These are phyloP conservation scores for Saturnia japonica DNA, from an alignment of 2,888 invertebrate species.

Conservation along the genomic window DNA sequence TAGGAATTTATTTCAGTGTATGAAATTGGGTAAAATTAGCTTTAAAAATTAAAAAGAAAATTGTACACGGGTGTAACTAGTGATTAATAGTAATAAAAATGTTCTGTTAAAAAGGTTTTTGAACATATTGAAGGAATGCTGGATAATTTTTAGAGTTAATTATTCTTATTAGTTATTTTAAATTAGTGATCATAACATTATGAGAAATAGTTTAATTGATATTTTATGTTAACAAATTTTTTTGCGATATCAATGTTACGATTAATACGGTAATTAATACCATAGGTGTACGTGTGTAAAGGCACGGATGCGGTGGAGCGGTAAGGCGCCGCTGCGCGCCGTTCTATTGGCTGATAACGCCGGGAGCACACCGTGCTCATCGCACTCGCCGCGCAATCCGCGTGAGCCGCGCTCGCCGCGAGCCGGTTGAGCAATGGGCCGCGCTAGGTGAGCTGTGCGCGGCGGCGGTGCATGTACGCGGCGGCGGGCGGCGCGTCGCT, in stretches of 20 bases:
- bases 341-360: constrained; percentile 34
- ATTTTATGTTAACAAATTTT: not conserved
- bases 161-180: not conserved
- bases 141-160: not conserved
- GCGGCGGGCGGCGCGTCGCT: constrained; percentile 94
- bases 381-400: constrained; percentile 36
- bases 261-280: constrained; percentile 25
- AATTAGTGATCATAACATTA: not conserved
- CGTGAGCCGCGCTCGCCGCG: constrained; percentile 39
- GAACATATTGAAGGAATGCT: not conserved
- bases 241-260: not conserved
- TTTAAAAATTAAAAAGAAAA: not conserved
- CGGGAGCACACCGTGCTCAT: constrained; percentile 36
- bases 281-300: constrained; percentile 63
- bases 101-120: not conserved
- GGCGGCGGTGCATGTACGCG: constrained; percentile 89
- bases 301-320: constrained; percentile 67
- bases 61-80: not conserved
- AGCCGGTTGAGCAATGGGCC: constrained; percentile 46
- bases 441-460: constrained; percentile 66
- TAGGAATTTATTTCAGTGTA: too few relatives aligned
- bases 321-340: constrained; percentile 51
- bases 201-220: not conserved
- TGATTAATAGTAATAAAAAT: not conserved
- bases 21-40: not conserved